Percentiles rank a stretch among this genome's conserved stretches.
Evolutionary conservation across 2,888 invertebrate genomes (phyloP).

Genomic region (Limnephilus rhombicus): DNA sequence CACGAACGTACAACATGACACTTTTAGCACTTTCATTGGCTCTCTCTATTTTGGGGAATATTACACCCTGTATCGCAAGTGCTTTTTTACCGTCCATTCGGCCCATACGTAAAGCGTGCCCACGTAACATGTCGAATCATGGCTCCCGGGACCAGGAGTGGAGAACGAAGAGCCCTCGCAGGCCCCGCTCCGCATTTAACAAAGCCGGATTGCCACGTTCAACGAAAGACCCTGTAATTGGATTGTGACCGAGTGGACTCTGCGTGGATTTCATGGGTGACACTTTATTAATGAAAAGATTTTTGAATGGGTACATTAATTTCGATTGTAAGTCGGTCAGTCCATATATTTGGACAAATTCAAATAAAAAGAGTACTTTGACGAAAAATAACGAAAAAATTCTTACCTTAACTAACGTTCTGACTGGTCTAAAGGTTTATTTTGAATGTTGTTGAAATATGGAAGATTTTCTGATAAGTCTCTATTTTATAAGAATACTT

Average conservation of each 20-base stretch:
- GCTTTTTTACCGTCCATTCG: not conserved
- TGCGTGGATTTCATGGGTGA: not conserved
- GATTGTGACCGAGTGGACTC: not conserved
- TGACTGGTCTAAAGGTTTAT: no score
- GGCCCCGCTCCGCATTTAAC: not conserved
- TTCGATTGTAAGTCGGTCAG: no score
- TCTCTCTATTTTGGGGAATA: not conserved
- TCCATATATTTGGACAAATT: no score
- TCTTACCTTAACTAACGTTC: no score
- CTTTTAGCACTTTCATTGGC: constrained; percentile 1
- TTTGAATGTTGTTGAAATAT: no score
- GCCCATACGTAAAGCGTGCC: not conserved
- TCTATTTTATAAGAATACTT: not conserved
- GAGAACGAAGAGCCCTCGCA: not conserved
- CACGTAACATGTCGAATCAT: not conserved
- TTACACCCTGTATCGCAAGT: not conserved
- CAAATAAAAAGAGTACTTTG: no score
- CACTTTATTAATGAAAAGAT: not conserved
- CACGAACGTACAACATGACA: not conserved
- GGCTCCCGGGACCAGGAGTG: not conserved
- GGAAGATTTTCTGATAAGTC: no score
- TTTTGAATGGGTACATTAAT: not conserved
- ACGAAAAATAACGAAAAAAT: no score
- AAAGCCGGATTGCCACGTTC: not conserved
- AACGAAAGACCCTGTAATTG: not conserved